Percentiles rank a stretch among this genome's conserved stretches.
Evolutionary conservation across 2,797 vertebrate genomes (phyloP).

Genomic region (Podarcis siculus): DNA sequence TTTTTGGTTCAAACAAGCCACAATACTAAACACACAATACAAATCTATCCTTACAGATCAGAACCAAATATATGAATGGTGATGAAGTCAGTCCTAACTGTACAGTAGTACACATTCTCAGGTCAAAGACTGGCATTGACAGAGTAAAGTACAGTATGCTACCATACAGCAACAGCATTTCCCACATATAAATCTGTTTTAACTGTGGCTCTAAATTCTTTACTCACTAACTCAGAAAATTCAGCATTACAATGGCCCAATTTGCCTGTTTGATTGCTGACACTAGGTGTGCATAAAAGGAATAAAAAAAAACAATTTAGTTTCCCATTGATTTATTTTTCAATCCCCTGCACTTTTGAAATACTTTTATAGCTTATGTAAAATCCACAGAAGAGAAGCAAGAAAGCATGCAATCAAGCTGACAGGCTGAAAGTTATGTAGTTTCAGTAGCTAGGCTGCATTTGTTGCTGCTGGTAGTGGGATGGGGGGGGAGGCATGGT

Average conservation of each 20-base stretch:
- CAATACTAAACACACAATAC: background rate
- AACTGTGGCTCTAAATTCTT: background rate
- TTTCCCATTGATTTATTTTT: background rate
- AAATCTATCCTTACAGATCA: background rate
- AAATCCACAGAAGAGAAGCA: background rate
- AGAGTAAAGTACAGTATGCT: no score
- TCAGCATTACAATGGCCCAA: no score
- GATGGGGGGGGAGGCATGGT: no score
- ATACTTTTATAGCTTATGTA: background rate
- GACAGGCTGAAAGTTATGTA: background rate
- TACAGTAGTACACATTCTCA: background rate
- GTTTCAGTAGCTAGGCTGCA: no score
- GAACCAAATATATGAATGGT: background rate
- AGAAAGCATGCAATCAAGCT: background rate
- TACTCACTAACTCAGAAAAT: no score
- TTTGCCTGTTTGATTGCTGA: no score
- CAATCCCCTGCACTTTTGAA: background rate
- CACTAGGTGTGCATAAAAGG: background rate
- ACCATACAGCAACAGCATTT: background rate
- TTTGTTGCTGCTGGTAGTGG: no score
- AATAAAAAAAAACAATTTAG: background rate
- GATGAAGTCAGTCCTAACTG: background rate
- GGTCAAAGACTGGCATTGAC: background rate
- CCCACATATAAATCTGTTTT: background rate
- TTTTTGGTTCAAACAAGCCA: no score